phyloP scores from a whole-genome alignment of 2,113 vertebrate species.

The Bubalus kerabau region DNA sequence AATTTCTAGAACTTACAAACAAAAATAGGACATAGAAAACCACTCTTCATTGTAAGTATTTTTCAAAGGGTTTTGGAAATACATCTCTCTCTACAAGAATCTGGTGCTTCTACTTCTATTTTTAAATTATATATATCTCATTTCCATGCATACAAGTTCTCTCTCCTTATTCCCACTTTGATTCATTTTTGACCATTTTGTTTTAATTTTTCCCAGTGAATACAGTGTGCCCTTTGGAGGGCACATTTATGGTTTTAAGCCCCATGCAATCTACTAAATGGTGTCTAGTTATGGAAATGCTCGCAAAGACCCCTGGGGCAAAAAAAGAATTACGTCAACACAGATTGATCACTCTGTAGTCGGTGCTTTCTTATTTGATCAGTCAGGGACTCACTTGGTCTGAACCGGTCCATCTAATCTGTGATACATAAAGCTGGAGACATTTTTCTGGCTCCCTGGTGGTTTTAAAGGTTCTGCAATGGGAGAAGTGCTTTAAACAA shows the following conservation, averaged over 20 bases:
- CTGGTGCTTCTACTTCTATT: not conserved
- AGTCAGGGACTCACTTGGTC: not conserved
- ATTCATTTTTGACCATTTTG: not conserved
- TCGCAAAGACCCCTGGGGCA: not conserved
- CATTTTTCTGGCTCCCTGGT: constrained; percentile 27
- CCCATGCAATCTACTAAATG: constrained; percentile 52
- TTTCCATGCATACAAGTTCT: not conserved
- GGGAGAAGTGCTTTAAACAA: constrained; percentile 53
- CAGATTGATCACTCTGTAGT: not conserved
- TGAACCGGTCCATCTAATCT: constrained; percentile 8
- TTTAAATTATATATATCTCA: not conserved
- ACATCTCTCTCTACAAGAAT: not conserved
- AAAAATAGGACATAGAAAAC: not conserved
- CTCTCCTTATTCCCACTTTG: not conserved
- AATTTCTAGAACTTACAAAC: not conserved
- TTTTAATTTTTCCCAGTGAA: not conserved
- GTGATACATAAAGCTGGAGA: not conserved
- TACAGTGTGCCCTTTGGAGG: not conserved
- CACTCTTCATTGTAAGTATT: not conserved
- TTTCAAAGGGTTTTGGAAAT: constrained; percentile 18
- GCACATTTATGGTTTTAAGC: constrained; percentile 38
- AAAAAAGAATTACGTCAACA: constrained; percentile 40
- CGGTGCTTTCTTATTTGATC: constrained; percentile 22
- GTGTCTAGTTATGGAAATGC: constrained; percentile 33
- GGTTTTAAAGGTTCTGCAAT: constrained; percentile 27